phyloP scores from a whole-genome alignment of 2,113 vertebrate genomes.

The Vombatus ursinus region DNA sequence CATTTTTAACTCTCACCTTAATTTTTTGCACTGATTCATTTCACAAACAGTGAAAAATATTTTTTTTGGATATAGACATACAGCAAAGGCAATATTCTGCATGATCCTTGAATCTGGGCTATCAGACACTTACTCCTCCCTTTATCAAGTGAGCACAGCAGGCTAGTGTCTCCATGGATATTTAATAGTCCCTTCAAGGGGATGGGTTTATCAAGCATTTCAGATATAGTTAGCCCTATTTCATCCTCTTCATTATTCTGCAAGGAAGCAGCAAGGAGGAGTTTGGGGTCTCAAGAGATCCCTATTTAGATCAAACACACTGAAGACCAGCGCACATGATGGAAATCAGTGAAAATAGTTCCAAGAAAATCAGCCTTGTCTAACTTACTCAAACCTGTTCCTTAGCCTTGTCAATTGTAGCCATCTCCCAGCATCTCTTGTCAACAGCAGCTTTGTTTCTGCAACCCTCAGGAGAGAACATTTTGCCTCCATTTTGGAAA shows the following conservation, averaged over 20 bases:
- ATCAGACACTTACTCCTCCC: not conserved
- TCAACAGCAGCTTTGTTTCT: conserved; percentile 60
- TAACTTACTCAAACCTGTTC: conserved; percentile 20
- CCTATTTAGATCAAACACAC: conserved; percentile 35
- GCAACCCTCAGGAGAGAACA: conserved; percentile 12
- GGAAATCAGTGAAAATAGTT: conserved; percentile 53
- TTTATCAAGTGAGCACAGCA: not conserved
- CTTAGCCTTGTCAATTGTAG: conserved; percentile 55
- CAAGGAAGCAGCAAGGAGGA: not conserved
- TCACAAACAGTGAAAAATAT: not conserved
- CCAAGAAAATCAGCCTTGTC: conserved; percentile 19
- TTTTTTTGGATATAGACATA: not conserved
- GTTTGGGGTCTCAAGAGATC: conserved; percentile 44
- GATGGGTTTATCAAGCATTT: not conserved
- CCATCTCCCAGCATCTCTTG: conserved; percentile 33
- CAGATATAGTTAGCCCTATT: not conserved
- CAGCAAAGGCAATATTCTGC: not conserved
- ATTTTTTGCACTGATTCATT: not conserved
- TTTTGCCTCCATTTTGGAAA: conserved; percentile 48
- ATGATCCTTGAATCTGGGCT: not conserved
- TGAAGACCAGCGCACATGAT: conserved; percentile 57
- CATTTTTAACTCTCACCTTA: not conserved
- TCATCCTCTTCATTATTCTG: not conserved
- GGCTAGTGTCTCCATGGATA: not conserved
- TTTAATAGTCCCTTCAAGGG: conserved; percentile 12